Conservation (phyloP, 1,140 invertebrate species). For the Drosophila orosa region DNA sequence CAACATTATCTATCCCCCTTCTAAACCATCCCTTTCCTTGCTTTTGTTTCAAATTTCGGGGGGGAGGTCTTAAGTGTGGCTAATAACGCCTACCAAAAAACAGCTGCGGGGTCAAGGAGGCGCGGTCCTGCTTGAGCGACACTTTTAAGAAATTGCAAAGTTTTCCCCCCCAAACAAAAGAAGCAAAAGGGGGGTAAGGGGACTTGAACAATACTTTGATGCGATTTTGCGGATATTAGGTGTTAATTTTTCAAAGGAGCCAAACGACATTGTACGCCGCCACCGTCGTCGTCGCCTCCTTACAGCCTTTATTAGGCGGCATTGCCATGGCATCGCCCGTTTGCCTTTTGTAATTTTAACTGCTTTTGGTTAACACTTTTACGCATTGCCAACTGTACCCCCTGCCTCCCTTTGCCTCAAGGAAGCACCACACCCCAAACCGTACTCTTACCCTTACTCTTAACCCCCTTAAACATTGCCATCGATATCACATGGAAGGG, state of each 20-base stretch:
- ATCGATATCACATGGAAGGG: slow-evolving; percentile 74
- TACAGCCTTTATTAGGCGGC: slow-evolving; percentile 18
- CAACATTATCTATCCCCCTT: slow-evolving; percentile 20
- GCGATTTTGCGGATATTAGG: slow-evolving; percentile 82
- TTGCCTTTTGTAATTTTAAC: slow-evolving; percentile 81
- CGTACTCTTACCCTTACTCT: not conserved
- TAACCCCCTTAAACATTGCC: slow-evolving; percentile 19
- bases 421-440: not conserved
- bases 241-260: slow-evolving; percentile 81
- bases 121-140: slow-evolving; percentile 50
- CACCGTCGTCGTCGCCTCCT: not conserved
- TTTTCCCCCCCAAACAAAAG: slow-evolving; percentile 70
- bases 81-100: slow-evolving; percentile 78
- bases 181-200: not conserved
- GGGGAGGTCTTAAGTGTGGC: slow-evolving; percentile 67
- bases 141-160: slow-evolving; percentile 82
- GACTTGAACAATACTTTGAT: slow-evolving; percentile 76
- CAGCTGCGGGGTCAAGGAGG: slow-evolving; percentile 52
- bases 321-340: slow-evolving; percentile 67
- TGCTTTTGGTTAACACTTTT: slow-evolving; percentile 82
- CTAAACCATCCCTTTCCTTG: not conserved
- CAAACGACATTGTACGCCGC: slow-evolving; percentile 47
- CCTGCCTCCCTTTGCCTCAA: not conserved
- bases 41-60: slow-evolving; percentile 43
- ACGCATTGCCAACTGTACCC: slow-evolving; percentile 71